Percentiles rank a stretch among this genome's conserved stretches.
phyloP scores from a whole-genome alignment of 1,140 invertebrate species.

The Campoletis sonorensis region DNA sequence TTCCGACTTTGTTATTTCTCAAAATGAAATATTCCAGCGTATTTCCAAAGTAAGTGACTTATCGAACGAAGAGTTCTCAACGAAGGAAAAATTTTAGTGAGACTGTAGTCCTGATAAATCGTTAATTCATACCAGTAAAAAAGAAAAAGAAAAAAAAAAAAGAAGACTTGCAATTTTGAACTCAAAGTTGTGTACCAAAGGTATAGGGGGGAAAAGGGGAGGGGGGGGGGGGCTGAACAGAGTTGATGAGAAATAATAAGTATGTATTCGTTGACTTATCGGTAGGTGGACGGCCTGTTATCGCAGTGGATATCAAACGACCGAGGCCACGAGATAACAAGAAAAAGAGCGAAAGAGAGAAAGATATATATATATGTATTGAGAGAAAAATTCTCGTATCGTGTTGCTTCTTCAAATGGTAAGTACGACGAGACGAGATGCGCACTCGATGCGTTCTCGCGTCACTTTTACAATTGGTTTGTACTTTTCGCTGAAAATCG shows the following conservation, averaged over 20 bases:
- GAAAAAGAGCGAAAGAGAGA: constrained; percentile 32
- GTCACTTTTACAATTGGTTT: too few relatives aligned
- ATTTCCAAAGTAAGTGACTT: too few relatives aligned
- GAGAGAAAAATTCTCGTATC: not conserved
- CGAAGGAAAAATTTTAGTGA: too few relatives aligned
- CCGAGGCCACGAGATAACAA: constrained; percentile 34
- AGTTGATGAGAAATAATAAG: constrained; percentile 24
- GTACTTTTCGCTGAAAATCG: constrained; percentile 12
- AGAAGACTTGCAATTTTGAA: constrained; percentile 27
- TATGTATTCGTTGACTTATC: constrained; percentile 60
- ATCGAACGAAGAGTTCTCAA: too few relatives aligned
- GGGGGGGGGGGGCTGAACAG: not conserved
- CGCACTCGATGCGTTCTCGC: not conserved
- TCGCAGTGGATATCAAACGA: constrained; percentile 59
- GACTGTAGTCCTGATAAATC: too few relatives aligned
- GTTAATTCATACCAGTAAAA: not conserved
- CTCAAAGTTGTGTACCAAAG: not conserved
- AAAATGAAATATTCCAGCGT: too few relatives aligned
- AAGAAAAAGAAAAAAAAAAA: too few relatives aligned
- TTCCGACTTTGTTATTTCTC: too few relatives aligned
- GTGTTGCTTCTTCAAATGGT: not conserved
- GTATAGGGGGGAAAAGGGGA: not conserved
- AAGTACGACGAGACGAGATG: not conserved
- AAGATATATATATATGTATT: constrained; percentile 27
- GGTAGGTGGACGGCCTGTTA: constrained; percentile 71